Base-by-base conservation (phyloP, 2,113 vertebrate species). In the Chaetodon auriga region DNA sequence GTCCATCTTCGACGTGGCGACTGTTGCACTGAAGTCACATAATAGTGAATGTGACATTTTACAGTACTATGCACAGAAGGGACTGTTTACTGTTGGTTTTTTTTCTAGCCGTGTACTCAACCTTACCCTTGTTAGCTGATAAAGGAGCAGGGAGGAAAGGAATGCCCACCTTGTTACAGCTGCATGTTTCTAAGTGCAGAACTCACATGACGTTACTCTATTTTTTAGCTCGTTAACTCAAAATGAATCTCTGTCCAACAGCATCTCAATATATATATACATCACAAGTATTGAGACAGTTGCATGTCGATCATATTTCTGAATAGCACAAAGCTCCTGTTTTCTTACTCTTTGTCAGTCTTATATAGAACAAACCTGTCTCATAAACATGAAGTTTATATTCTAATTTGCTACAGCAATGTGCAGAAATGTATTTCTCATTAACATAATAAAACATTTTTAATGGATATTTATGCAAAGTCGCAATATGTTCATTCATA, bases 21-120 rank as follows among this genome's bases (percentile, higher is more conserved):
- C 41, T n/a, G 41, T 53, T 49, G 36, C n/a, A 9, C 16, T 61
- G 51, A 68, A 64, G 38, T 65, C 80, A 57, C 68, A 74, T 55
- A 73, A 64, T 66, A 83, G 80, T 43, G 18, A 46, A 48, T 66
- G 45, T 80, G 78, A 82, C 70, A 82, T 87, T 82, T 68, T 78
- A 49, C 60, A 51, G 74, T 46, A 23, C 68, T 43, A 48, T 51
- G 43, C 23, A 51, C 41, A 83, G 18, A 49, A 46, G 68, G 18
- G 38, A 16, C 49, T 48, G 80, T 70, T 61, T 70, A 68, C 48
- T 66, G 68, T n/a, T 45, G 53, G 38, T 35, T 80, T 68, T 73
- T 73, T 63, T 76, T 30, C 30, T 36, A 84, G 55, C 36, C 16
- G 30, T 65, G 69, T 66, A 10, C 63, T 78, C 79, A 66, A 57